Percentiles rank a stretch among this genome's conserved stretches.
phyloP scores from a whole-genome alignment of 92 coral and sea anemone species.

The Diadumene lineata region DNA sequence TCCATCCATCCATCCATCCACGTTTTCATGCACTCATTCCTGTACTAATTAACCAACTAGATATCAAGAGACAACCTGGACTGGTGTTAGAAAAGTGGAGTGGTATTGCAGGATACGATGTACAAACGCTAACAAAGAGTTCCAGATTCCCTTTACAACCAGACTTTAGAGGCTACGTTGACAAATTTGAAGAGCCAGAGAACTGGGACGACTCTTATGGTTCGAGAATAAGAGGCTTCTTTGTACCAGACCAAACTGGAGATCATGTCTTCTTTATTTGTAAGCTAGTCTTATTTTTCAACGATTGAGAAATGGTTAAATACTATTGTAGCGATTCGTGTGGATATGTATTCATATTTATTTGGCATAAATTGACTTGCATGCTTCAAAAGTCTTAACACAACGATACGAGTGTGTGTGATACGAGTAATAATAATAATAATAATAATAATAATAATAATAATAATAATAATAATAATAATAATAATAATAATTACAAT shows the following conservation, averaged over 20 bases:
- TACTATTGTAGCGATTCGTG: neutral
- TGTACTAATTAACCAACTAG: conserved; percentile 12
- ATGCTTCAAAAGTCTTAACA: no score
- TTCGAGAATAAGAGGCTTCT: conserved; percentile 78
- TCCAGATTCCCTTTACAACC: conserved; percentile 83
- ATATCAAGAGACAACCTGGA: conserved; percentile 55
- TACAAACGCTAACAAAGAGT: conserved; percentile 53
- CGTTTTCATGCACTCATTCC: no score
- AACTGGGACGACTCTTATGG: conserved; percentile 92
- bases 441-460: no score
- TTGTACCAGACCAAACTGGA: conserved; percentile 75
- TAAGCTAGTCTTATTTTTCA: conserved; percentile 29
- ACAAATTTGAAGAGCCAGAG: conserved; percentile 66
- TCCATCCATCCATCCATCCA: neutral
- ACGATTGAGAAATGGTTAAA: neutral
- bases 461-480: no score
- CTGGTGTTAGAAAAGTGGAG: conserved; percentile 83
- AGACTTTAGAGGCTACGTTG: conserved; percentile 35
- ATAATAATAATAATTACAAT: no score
- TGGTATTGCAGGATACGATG: conserved; percentile 78
- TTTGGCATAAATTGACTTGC: no score
- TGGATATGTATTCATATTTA: neutral
- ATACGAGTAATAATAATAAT: no score
- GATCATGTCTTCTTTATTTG: conserved; percentile 66
- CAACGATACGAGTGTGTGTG: no score